These are phyloP conservation scores for Sitobion miscanthi DNA, from an alignment of 1,140 invertebrate species.

Conservation along the genomic window DNA sequence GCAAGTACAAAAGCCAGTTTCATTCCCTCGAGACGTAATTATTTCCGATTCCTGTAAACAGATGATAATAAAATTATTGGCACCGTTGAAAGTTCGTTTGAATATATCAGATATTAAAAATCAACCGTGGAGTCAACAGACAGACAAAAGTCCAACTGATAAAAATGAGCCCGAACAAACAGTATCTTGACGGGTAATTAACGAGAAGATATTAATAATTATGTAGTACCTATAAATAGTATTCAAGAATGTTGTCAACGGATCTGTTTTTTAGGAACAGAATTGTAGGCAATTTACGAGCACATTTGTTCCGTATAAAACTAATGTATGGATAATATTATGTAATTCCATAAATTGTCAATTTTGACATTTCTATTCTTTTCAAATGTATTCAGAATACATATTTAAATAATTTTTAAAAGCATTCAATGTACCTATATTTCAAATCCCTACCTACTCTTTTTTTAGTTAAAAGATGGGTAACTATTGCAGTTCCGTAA, in stretches of 20 bases:
- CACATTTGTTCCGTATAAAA: background rate
- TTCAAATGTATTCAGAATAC: too few relatives aligned
- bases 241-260: background rate
- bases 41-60: conserved; percentile 71
- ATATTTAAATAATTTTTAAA: too few relatives aligned
- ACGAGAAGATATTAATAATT: background rate
- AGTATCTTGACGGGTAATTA: background rate
- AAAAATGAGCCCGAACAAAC: background rate
- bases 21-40: conserved; percentile 72
- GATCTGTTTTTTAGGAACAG: background rate
- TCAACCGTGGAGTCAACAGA: conserved; percentile 67
- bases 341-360: too few relatives aligned
- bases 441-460: too few relatives aligned
- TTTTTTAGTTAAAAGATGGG: too few relatives aligned
- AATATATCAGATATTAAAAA: conserved; percentile 69
- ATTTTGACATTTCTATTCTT: too few relatives aligned
- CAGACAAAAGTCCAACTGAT: too few relatives aligned
- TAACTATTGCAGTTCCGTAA: too few relatives aligned
- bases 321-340: too few relatives aligned
- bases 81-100: conserved; percentile 70
- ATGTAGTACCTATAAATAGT: background rate
- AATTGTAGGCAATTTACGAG: background rate
- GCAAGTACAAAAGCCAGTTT: conserved; percentile 77
- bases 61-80: conserved; percentile 73
- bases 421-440: too few relatives aligned